Conservation (phyloP, 2,113 vertebrate species). For the Struthio camelus region DNA sequence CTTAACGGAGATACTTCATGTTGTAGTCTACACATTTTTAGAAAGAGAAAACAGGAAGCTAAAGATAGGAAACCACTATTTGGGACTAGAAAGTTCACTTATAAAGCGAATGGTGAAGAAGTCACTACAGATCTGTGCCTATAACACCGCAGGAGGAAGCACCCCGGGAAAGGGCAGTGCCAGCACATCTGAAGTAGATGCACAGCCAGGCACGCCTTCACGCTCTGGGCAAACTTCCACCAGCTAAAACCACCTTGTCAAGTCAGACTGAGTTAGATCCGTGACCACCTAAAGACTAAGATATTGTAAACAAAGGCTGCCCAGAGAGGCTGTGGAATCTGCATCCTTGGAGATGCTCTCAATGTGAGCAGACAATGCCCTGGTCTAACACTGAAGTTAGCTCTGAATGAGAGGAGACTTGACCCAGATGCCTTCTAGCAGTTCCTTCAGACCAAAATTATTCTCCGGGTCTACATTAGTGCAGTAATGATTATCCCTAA, state of each 20-base stretch:
- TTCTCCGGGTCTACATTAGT: not conserved
- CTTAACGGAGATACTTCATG: no score
- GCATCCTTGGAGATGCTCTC: not conserved
- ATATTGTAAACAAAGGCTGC: not conserved
- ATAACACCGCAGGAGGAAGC: not conserved
- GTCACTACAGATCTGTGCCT: not conserved
- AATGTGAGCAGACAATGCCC: not conserved
- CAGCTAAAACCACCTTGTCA: not conserved
- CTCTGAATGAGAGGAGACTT: not conserved
- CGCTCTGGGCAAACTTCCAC: not conserved
- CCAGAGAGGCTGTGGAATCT: not conserved
- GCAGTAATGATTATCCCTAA: not conserved
- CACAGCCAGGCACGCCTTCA: not conserved
- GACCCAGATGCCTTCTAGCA: not conserved
- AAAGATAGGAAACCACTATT: not conserved
- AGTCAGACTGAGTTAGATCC: not conserved
- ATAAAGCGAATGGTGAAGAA: not conserved
- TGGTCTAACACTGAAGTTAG: not conserved
- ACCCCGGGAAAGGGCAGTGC: accelerated
- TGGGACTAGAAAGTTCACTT: not conserved
- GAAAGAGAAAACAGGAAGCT: not conserved
- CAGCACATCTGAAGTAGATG: not conserved
- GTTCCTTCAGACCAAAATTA: not conserved
- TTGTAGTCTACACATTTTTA: no score
- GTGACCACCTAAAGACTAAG: not conserved